These are phyloP conservation scores for Scaptomyza graminum DNA, from an alignment of 1,140 invertebrate genomes.

Conservation along the genomic window DNA sequence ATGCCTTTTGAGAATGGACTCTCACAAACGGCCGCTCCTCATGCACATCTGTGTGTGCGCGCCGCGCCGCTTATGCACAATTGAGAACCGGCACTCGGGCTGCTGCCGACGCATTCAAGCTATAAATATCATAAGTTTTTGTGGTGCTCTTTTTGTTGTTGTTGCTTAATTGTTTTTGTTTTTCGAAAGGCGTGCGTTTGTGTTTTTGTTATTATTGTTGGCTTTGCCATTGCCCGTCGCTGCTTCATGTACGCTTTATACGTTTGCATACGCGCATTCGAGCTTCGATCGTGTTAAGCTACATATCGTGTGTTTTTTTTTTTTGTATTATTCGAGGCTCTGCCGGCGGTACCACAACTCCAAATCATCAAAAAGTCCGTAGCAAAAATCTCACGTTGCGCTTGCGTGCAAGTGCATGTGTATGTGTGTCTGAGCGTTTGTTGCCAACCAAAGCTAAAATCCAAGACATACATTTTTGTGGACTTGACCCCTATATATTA, in stretches of 20 bases:
- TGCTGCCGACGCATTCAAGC: constrained; percentile 33
- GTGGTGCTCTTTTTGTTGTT: constrained; percentile 7
- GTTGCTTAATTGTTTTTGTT: constrained; percentile 29
- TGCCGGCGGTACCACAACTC: constrained; percentile 19
- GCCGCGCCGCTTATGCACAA: constrained; percentile 42
- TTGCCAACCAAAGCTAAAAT: constrained; percentile 14
- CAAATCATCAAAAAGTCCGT: neutral
- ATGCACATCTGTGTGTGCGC: constrained; percentile 18
- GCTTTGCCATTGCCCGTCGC: constrained; percentile 38
- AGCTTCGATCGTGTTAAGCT: constrained; percentile 68
- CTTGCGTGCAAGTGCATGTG: constrained; percentile 38
- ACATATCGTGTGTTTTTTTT: constrained; percentile 41
- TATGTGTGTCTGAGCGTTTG: neutral
- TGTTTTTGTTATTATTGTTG: constrained; percentile 46
- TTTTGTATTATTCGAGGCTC: constrained; percentile 36
- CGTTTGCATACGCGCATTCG: constrained; percentile 62
- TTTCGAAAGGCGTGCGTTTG: constrained; percentile 41
- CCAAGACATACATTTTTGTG: constrained; percentile 5
- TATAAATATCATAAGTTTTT: constrained; percentile 36
- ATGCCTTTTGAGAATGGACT: neutral
- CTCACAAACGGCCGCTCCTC: neutral
- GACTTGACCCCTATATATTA: constrained; percentile 32
- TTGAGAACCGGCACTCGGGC: constrained; percentile 53
- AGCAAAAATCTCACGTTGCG: constrained; percentile 30
- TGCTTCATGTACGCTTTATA: constrained; percentile 51